Evolutionary conservation across 2,888 invertebrate species (phyloP).

Genomic region (Patella pellucida): DNA sequence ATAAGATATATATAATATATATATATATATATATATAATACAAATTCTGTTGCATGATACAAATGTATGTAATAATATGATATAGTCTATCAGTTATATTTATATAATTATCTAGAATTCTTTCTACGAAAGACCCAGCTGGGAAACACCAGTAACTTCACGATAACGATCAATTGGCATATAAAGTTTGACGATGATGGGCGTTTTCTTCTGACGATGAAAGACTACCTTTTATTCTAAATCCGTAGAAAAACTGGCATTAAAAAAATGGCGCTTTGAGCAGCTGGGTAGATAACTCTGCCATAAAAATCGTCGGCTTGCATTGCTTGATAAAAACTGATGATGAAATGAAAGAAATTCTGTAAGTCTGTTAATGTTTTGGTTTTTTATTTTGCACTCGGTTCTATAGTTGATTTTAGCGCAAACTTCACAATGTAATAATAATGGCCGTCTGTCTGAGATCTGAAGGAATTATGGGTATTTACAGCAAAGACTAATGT

Average conservation of each 20-base stretch:
- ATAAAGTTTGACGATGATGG: too few species aligned
- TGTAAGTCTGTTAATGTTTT: not conserved
- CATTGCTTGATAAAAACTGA: slow-evolving; percentile 4
- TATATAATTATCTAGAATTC: too few species aligned
- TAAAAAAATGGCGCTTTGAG: not conserved
- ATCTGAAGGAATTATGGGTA: slow-evolving; percentile 3
- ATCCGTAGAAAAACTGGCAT: not conserved
- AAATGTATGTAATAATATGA: too few species aligned
- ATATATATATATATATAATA: slow-evolving; percentile 48
- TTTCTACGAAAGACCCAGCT: too few species aligned
- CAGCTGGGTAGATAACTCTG: not conserved
- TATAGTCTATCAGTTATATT: too few species aligned
- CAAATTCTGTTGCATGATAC: slow-evolving; percentile 42
- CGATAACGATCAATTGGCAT: too few species aligned
- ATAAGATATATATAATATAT: slow-evolving; percentile 28
- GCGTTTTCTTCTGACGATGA: too few species aligned
- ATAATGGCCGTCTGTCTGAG: slow-evolving; percentile 1
- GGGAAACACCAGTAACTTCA: too few species aligned
- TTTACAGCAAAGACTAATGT: not conserved
- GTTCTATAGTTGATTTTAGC: not conserved
- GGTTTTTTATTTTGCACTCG: not conserved
- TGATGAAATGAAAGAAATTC: not conserved
- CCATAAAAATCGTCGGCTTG: slow-evolving; percentile 1
- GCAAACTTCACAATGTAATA: not conserved
- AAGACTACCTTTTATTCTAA: too few species aligned